phyloP scores from a whole-genome alignment of 2,888 invertebrate genomes.

The Brachypterus glaber region DNA sequence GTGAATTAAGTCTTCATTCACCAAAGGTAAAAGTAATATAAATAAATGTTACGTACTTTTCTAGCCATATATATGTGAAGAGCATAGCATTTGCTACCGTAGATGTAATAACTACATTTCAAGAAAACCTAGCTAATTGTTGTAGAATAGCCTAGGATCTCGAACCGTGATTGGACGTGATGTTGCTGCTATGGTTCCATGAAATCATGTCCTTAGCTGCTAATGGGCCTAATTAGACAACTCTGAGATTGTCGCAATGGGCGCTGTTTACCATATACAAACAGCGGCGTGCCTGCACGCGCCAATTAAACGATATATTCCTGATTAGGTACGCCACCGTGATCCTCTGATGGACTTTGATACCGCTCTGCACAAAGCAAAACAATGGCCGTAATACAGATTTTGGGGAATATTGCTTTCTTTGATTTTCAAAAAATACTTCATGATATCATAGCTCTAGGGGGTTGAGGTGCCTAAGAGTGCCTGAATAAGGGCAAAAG shows the following conservation, averaged over 20 bases:
- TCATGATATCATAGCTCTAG: too few relatives aligned
- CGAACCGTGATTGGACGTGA: constrained; percentile 31
- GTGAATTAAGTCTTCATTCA: too few relatives aligned
- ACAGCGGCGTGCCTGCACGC: constrained; percentile 28
- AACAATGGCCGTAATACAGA: too few relatives aligned
- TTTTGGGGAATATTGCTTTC: too few relatives aligned
- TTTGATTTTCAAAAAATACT: too few relatives aligned
- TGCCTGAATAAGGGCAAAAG: too few relatives aligned
- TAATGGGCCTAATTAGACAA: constrained; percentile 36
- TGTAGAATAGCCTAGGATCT: constrained; percentile 21
- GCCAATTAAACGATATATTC: constrained; percentile 31
- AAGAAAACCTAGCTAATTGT: constrained; percentile 27
- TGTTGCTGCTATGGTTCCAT: constrained; percentile 30
- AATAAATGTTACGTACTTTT: too few relatives aligned
- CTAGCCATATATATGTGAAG: too few relatives aligned
- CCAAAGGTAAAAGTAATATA: too few relatives aligned
- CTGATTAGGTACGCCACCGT: constrained; percentile 27
- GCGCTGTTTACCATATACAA: constrained; percentile 31
- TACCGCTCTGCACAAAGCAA: constrained; percentile 17
- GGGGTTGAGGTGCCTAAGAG: too few relatives aligned
- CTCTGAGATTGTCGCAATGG: constrained; percentile 37
- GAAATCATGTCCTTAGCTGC: constrained; percentile 33
- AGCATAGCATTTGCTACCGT: constrained; percentile 18
- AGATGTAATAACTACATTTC: constrained; percentile 29
- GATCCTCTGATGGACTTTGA: constrained; percentile 25